Evolutionary conservation across 2,888 invertebrate species (phyloP), one percentile per base, ranked within the genome.

Genomic region (Spisula solida): DNA sequence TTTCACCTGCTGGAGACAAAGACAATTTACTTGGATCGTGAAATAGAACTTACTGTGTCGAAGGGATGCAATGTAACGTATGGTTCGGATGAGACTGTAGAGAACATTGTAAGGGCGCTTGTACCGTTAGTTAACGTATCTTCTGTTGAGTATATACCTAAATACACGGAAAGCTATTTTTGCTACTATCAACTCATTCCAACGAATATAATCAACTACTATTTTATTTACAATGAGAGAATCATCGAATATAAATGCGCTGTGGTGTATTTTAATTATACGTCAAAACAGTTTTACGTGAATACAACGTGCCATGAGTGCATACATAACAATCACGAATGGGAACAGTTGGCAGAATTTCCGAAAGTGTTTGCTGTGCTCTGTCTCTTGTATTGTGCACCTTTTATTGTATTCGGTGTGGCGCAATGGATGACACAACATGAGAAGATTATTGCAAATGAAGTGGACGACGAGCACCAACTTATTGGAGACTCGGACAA

Each of bases 1-100:
- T 91, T 91, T 66, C 82, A 85, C 41, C 82, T 91, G 0, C 51
- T 91, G 25, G 89, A 91, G n/a, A 78, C 89, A 10, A 86, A 84
- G 56, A 91, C 91, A 1, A 51, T 86, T 6, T 56, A 83, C 16
- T 60, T 81, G 6, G 47, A 47, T n/a, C 31, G 55, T 16, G 60
- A 75, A 31, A 31, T 75, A 1, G 75, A 34, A 16, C 60, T 88
- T 25, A 60, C n/a, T 31, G 82, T 86, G 18, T 47, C 85, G 18
- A 56, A 79, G 6, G 34, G 20, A 1, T 90, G 90, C 56, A 47
- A 34, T 29, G 12, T 90, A 5, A 86, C 70, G 5, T 88, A 79
- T 31, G 90, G 90, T 10, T 47, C 87, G 48, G 25, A 47, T 6
- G 70, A 81, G 10, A 90, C 90, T 8, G 79, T 87, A 0, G 8